These are phyloP conservation scores for Myodes glareolus DNA, from an alignment of 2,113 vertebrate genomes.

Conservation along the genomic window DNA sequence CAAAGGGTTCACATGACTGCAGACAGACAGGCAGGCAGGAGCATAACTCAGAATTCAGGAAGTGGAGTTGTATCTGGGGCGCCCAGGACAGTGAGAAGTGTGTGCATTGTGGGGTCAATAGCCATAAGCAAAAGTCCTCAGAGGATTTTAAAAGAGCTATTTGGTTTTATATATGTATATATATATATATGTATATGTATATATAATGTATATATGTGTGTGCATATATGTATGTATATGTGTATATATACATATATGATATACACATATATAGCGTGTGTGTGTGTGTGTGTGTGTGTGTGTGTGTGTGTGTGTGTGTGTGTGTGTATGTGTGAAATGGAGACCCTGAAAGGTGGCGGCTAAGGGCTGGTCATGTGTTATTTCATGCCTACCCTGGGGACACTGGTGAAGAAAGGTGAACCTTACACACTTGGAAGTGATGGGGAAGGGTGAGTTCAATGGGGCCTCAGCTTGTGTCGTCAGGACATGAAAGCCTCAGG, in stretches of 20 bases:
- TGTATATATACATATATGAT: too few species aligned
- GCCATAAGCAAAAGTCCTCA: not conserved
- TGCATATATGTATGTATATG: too few species aligned
- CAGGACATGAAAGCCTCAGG: not conserved
- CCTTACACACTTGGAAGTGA: not conserved
- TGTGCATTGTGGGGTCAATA: not conserved
- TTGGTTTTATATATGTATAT: too few species aligned
- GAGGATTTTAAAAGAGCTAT: not conserved
- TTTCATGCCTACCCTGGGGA: not conserved
- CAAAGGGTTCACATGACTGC: not conserved
- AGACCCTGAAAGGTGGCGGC: not conserved
- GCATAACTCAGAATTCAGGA: fast-evolving
- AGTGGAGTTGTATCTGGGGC: not conserved
- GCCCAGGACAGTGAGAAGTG: not conserved
- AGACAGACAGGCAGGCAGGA: not conserved
- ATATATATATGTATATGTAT: too few species aligned
- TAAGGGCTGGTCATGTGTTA: not conserved
- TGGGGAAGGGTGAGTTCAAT: not conserved
- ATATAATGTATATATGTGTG: too few species aligned
- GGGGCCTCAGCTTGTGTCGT: not conserved
- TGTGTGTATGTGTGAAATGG: too few species aligned
- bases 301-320: too few species aligned
- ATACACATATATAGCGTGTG: too few species aligned
- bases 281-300: too few species aligned
- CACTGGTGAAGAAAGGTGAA: not conserved